Conservation (phyloP, 2,113 vertebrate species). For the Marmota flaviventris region DNA sequence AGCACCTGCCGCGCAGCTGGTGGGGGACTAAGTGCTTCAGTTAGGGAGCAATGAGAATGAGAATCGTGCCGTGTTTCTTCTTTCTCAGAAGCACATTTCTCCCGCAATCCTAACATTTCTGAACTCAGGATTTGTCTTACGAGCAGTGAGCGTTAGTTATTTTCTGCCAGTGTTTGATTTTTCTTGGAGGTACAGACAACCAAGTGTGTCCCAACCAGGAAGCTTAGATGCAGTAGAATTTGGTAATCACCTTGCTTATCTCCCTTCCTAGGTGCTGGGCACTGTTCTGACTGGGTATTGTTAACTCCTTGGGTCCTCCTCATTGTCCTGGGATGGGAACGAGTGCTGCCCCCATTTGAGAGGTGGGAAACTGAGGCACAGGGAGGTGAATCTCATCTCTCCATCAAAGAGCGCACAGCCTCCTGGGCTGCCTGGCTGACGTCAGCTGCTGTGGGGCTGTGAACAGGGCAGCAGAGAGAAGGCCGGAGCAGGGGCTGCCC, state of each 20-base stretch:
- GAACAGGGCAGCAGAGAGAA: neutral
- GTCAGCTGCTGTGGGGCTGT: neutral
- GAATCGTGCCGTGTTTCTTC: slow-evolving; percentile 57
- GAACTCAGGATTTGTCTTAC: slow-evolving; percentile 32
- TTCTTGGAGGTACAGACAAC: neutral
- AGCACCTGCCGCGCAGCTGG: slow-evolving; percentile 56
- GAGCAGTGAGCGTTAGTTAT: neutral
- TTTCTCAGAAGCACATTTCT: slow-evolving; percentile 9
- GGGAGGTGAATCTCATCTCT: neutral
- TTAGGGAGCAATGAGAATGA: slow-evolving; percentile 50
- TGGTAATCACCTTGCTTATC: neutral
- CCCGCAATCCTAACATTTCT: slow-evolving; percentile 51
- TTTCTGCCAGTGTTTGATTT: neutral
- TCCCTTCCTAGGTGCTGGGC: neutral
- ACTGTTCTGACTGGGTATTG: neutral
- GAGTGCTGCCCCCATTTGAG: neutral
- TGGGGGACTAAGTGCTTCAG: slow-evolving; percentile 71
- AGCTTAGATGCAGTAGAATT: neutral
- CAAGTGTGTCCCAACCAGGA: neutral
- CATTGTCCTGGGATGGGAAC: neutral
- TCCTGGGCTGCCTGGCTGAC: neutral
- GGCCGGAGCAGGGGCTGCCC: neutral
- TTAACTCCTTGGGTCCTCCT: neutral
- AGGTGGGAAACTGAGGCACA: neutral
- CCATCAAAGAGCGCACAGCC: neutral